phyloP scores from a whole-genome alignment of 2,113 vertebrate genomes.

The Chaetorhynchus papuensis region DNA sequence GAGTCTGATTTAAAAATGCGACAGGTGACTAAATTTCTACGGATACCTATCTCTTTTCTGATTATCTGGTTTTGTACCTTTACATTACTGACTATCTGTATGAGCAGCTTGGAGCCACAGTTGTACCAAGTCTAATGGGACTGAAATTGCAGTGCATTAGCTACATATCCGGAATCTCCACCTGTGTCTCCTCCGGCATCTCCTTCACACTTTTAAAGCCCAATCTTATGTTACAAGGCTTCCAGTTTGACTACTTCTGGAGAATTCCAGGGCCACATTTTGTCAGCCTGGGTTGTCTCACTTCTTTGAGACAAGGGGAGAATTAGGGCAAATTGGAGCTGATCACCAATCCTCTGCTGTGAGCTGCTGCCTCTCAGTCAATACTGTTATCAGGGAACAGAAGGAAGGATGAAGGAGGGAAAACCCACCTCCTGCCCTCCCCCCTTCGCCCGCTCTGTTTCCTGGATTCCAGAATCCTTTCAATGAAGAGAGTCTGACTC shows the following conservation, averaged over 20 bases:
- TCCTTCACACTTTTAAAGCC: background rate
- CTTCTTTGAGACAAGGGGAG: background rate
- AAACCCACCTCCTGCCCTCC: rapidly evolving
- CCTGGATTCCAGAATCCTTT: background rate
- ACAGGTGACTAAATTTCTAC: background rate
- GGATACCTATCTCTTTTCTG: background rate
- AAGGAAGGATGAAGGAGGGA: background rate
- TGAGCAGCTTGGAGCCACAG: background rate
- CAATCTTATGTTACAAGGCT: background rate
- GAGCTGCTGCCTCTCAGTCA: background rate
- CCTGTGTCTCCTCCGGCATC: background rate
- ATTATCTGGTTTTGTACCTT: background rate
- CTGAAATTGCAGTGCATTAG: background rate
- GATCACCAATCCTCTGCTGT: background rate
- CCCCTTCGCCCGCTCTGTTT: background rate
- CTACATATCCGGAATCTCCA: background rate
- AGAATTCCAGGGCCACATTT: background rate
- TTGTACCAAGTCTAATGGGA: background rate
- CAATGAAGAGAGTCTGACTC: background rate
- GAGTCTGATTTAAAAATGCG: background rate
- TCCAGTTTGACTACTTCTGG: background rate
- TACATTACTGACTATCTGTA: background rate
- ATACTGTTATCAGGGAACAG: background rate
- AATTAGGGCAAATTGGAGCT: background rate
- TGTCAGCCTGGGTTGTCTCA: background rate